Conservation (phyloP, 1,140 invertebrate genomes). For the Vollenhovia emeryi region DNA sequence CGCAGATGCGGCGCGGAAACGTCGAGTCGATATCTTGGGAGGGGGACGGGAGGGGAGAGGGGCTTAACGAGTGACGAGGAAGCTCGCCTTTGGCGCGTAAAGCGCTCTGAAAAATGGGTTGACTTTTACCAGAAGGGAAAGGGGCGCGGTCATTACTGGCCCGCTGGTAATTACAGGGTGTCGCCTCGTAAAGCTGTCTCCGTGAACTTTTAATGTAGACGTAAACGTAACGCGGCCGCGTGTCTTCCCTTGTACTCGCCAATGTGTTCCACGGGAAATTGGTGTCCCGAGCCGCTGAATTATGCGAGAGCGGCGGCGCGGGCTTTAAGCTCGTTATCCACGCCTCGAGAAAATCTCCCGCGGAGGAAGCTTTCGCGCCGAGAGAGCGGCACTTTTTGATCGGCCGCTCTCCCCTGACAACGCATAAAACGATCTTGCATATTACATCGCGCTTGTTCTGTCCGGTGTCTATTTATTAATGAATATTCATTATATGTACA, state of each 20-base stretch:
- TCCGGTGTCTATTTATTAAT: not conserved
- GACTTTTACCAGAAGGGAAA: conserved; percentile 51
- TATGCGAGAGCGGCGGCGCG: conserved; percentile 15
- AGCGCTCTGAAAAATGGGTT: conserved; percentile 54
- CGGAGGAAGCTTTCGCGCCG: not conserved
- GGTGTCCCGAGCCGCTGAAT: conserved; percentile 26
- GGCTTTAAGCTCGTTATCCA: conserved; percentile 17
- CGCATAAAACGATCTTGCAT: not conserved
- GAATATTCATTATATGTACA: not conserved
- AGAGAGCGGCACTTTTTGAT: not conserved
- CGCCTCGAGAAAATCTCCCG: not conserved
- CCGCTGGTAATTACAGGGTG: conserved; percentile 51
- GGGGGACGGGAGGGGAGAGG: too few species aligned
- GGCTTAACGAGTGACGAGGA: conserved; percentile 35
- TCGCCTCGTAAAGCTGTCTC: conserved; percentile 50
- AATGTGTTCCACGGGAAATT: conserved; percentile 49
- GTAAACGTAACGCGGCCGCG: conserved; percentile 24
- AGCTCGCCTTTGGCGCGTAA: conserved; percentile 40
- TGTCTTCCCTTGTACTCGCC: conserved; percentile 24
- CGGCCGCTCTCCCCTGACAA: not conserved
- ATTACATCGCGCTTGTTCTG: not conserved
- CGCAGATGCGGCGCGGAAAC: not conserved
- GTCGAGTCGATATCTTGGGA: conserved; percentile 27
- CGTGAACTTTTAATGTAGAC: conserved; percentile 59
- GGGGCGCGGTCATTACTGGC: conserved; percentile 21